phyloP scores from a whole-genome alignment of 2,797 vertebrate genomes.

The Carapus acus region DNA sequence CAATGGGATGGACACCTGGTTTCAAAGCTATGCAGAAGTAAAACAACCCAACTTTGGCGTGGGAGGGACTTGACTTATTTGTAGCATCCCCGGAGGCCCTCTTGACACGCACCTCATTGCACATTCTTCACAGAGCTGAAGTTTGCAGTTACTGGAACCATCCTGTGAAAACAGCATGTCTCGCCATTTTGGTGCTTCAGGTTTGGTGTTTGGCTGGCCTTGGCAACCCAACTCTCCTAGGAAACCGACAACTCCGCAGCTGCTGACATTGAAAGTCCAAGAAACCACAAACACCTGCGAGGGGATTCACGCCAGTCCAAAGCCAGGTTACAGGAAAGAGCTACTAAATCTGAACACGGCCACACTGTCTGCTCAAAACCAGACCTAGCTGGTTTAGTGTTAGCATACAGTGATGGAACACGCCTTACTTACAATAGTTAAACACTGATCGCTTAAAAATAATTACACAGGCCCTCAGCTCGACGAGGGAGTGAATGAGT shows the following conservation, averaged over 20 bases:
- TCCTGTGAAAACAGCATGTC: neutral
- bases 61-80: neutral
- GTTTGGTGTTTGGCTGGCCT: constrained; percentile 13
- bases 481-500: too few relatives aligned
- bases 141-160: neutral
- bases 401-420: too few relatives aligned
- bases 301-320: constrained; percentile 8
- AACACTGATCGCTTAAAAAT: too few relatives aligned
- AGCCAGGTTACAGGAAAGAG: constrained; percentile 4
- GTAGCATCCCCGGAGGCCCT: too few relatives aligned
- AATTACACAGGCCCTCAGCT: too few relatives aligned
- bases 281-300: constrained; percentile 37
- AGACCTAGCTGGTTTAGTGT: too few relatives aligned
- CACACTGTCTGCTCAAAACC: too few relatives aligned
- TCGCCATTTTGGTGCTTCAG: neutral
- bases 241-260: constrained; percentile 24
- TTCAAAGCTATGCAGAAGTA: neutral
- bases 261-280: constrained; percentile 31
- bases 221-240: constrained; percentile 1
- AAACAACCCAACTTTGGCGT: neutral
- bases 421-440: too few relatives aligned
- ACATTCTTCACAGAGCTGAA: neutral
- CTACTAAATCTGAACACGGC: neutral
- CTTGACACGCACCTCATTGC: too few relatives aligned
- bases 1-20: neutral